A percentile compares a stretch with the other conserved stretches of the same genome.
Conservation (phyloP, 2,797 vertebrate genomes). For the Anabacerthia variegaticeps region DNA sequence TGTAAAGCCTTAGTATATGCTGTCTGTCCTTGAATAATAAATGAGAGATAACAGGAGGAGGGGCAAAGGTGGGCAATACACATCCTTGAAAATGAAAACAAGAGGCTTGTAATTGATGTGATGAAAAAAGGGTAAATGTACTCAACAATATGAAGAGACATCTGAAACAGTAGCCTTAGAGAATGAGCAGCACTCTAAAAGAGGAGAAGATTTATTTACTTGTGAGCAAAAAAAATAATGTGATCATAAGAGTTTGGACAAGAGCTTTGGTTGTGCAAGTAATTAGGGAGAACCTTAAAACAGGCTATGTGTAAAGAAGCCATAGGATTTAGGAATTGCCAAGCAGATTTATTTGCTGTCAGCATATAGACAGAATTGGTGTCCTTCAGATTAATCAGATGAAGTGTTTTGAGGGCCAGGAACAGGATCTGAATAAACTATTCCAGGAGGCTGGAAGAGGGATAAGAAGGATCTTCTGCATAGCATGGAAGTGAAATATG, state of each 20-base stretch:
- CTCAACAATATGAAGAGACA: background rate
- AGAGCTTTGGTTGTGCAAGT: background rate
- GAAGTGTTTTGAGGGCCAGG: background rate
- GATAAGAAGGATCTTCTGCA: background rate
- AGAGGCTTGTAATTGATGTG: background rate
- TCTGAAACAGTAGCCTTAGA: background rate
- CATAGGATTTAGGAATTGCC: background rate
- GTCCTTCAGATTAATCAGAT: background rate
- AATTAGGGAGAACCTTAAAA: background rate
- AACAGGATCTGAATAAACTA: background rate
- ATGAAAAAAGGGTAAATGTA: background rate
- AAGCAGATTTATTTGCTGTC: background rate
- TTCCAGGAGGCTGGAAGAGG: background rate
- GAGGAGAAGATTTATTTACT: background rate
- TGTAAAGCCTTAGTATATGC: background rate
- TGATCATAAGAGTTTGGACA: background rate
- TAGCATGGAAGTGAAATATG: background rate
- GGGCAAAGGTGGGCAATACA: background rate
- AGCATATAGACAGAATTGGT: background rate
- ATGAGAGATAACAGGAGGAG: background rate
- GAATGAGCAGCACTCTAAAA: background rate
- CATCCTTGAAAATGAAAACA: slow-evolving; percentile 3
- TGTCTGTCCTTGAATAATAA: background rate
- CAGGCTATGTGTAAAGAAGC: background rate
- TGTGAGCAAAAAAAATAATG: background rate